Evolutionary conservation across 2,888 invertebrate species (phyloP), one percentile per base, ranked within the genome.

Genomic region (Caenorhabditis doughertyi): DNA sequence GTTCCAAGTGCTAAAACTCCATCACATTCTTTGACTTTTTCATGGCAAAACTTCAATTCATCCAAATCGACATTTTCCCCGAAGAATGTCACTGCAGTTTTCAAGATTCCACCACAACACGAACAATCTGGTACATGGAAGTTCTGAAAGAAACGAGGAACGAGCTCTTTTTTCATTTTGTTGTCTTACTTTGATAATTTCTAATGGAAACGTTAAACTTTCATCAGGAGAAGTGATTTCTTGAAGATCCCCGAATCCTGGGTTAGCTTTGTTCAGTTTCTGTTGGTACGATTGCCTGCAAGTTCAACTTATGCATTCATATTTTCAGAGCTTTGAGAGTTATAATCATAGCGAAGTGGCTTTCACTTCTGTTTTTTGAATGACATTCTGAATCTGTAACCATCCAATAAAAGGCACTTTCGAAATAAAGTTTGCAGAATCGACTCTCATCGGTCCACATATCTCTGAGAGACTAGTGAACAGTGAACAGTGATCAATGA

Each of bases 61-160:
- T 91, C 83, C 90, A 93, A 94, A 0, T 96, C 95, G 1, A 99
- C 96, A 93, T 95, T 97, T 90, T 97, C 98, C 0, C 98, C 98
- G 93, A 99, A 98, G 92, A 98, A 98, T 1, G 97, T 95, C 70
- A 98, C 96, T 89, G 97, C 95, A 0, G 98, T 98, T 93, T 97
- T 98, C 21, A 98, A 92, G 84, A 95, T 93, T 0, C 95, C 95
- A 1, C 94, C 94, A 92, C 98, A 98, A 64, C 94, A 93, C 0
- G 94, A 94, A 92, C 97, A 98, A 0, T 94, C 87, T 89, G 97
- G 97, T 56, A 93, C 93, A 3, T 94, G 93, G 8, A 95, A 94
- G 92, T 94, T 94, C 83, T 83, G 47, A 25, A 81, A 79, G 16
- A 39, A 5, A 9, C 2, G 5, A 13, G n/a, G n/a, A n/a, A n/a